Evolutionary conservation across 2,113 vertebrate genomes (phyloP).

Genomic region (Sclerurus mexicanus): DNA sequence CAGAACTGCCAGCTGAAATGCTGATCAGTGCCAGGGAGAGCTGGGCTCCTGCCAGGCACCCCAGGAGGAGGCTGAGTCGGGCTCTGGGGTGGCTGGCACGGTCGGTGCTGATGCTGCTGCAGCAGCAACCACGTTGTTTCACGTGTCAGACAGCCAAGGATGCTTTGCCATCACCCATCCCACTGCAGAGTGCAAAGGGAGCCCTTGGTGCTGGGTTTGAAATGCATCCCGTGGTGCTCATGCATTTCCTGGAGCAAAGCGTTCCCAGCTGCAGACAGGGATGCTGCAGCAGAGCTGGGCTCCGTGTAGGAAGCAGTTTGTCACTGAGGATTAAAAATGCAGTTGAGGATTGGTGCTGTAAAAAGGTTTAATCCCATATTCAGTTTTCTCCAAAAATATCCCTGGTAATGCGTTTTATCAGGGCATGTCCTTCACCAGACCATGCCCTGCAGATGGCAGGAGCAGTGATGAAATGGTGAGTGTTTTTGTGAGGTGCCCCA

Average conservation of each 20-base stretch:
- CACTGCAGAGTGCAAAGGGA: neutral
- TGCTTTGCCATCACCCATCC: fast-evolving
- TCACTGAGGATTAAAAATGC: slow-evolving; percentile 14
- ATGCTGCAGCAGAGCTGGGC: fast-evolving
- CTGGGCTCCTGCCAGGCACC: neutral
- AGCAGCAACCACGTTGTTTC: fast-evolving
- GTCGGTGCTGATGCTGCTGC: fast-evolving
- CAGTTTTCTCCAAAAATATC: slow-evolving; percentile 3
- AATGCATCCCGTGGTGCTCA: neutral
- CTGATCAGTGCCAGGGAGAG: neutral
- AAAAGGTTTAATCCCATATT: slow-evolving; percentile 6
- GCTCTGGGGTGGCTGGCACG: fast-evolving
- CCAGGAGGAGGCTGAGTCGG: fast-evolving
- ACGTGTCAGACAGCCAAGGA: fast-evolving
- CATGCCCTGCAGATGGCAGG: neutral
- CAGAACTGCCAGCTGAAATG: neutral
- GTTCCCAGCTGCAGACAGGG: neutral
- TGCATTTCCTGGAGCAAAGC: neutral
- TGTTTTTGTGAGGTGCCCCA: neutral
- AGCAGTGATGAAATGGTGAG: neutral
- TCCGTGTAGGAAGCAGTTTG: neutral
- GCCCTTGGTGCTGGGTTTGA: neutral
- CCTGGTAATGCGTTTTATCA: neutral
- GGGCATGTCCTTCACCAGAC: neutral
- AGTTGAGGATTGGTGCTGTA: neutral